These are phyloP conservation scores for Carpatolechia fugitivella DNA, from an alignment of 2,888 invertebrate genomes.

Conservation along the genomic window DNA sequence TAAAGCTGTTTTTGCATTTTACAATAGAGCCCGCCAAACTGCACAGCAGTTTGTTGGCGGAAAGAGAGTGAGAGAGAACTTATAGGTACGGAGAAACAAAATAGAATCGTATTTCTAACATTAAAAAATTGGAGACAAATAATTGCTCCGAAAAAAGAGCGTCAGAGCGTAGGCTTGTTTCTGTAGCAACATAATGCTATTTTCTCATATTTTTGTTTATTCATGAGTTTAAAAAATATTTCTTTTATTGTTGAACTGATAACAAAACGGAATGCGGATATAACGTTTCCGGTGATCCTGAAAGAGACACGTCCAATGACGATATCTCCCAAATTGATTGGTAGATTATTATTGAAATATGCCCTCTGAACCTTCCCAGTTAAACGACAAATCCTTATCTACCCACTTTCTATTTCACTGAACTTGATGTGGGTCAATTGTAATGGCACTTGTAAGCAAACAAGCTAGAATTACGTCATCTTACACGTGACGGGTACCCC, in stretches of 20 bases:
- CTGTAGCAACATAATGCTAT: no score
- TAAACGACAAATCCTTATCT: constrained; percentile 9
- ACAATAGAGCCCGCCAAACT: no score
- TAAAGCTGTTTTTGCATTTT: no score
- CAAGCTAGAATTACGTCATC: constrained; percentile 43
- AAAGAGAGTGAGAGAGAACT: no score
- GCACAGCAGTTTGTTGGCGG: no score
- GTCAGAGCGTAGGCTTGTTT: no score
- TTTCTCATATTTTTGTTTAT: not conserved
- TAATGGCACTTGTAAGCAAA: constrained; percentile 39
- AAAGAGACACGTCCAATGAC: not conserved
- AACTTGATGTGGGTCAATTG: constrained; percentile 59
- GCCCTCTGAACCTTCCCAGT: not conserved
- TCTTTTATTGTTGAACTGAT: no score
- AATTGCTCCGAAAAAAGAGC: no score
- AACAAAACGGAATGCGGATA: not conserved
- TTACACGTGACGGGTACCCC: constrained; percentile 17
- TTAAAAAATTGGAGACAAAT: no score
- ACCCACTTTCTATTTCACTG: constrained; percentile 61
- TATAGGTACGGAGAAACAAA: no score
- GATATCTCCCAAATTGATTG: not conserved
- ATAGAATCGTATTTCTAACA: no score
- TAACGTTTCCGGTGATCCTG: not conserved
- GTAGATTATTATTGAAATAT: not conserved
- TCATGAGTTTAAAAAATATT: no score